These are phyloP conservation scores for Hemithea aestivaria DNA, from an alignment of 2,888 invertebrate genomes.

Conservation along the genomic window DNA sequence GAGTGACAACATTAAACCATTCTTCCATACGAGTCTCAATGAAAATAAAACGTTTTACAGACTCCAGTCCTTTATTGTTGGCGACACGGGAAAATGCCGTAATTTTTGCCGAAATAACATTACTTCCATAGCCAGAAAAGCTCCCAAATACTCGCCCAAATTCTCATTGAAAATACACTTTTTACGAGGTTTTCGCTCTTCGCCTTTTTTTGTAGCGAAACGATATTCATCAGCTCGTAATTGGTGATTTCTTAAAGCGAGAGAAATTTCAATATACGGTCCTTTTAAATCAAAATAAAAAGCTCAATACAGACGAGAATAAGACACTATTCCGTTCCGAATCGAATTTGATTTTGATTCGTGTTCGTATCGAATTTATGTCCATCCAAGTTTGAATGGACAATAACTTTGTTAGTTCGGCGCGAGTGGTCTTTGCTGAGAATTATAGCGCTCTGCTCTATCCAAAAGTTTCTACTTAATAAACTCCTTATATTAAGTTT, in stretches of 20 bases:
- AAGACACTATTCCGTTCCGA: constrained; percentile 39
- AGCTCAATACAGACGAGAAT: constrained; percentile 36
- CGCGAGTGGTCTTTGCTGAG: constrained; percentile 40
- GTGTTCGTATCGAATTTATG: constrained; percentile 48
- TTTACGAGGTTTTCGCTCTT: no score
- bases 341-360: constrained; percentile 46
- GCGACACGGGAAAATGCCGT: no score
- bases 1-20: constrained; percentile 53
- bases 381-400: constrained; percentile 52
- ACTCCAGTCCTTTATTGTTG: constrained; percentile 20
- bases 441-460: constrained; percentile 35
- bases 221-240: constrained; percentile 30
- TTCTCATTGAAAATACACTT: no score
- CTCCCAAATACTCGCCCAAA: no score
- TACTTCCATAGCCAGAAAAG: no score
- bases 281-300: constrained; percentile 32
- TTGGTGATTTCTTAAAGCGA: no score
- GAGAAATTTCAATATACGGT: constrained; percentile 31
- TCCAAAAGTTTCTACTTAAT: constrained; percentile 34
- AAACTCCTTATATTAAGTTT: constrained; percentile 27
- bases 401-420: constrained; percentile 51
- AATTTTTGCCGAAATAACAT: no score
- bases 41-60: constrained; percentile 28
- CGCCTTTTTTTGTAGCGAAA: no score
- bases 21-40: constrained; percentile 30